A percentile compares a stretch with the other conserved stretches of the same genome.
These are phyloP conservation scores for Apaloderma vittatum DNA, from an alignment of 2,113 vertebrate genomes.

Conservation along the genomic window DNA sequence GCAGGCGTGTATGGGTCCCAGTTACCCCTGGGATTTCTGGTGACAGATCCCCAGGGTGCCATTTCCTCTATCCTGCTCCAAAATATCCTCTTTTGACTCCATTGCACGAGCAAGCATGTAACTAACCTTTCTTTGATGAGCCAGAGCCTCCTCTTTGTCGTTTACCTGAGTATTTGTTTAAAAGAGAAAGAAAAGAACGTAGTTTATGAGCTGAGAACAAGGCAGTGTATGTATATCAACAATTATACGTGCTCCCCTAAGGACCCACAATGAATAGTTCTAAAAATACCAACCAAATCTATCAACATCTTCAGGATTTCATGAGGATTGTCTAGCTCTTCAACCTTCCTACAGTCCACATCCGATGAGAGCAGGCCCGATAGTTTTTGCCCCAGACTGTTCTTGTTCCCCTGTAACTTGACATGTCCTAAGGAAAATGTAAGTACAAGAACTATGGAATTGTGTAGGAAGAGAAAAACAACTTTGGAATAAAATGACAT, in stretches of 20 bases:
- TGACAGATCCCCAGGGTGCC: fast-evolving
- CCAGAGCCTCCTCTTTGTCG: conserved; percentile 93
- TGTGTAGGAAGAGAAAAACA: neutral
- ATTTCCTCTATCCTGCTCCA: neutral
- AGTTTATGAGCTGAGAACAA: neutral
- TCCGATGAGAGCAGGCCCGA: conserved; percentile 77
- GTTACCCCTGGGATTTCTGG: neutral
- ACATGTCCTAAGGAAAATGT: conserved; percentile 14
- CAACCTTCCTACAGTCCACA: conserved; percentile 62
- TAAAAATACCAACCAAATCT: conserved; percentile 86
- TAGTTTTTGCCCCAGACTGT: conserved; percentile 79
- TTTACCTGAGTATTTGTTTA: conserved; percentile 79
- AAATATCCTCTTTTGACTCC: conserved; percentile 79
- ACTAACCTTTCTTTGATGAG: conserved; percentile 95
- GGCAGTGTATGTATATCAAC: neutral
- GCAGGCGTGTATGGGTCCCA: neutral
- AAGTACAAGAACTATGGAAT: neutral
- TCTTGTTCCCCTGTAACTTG: conserved; percentile 37
- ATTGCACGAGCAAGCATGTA: conserved; percentile 89
- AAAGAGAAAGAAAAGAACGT: neutral
- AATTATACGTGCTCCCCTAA: neutral
- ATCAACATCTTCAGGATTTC: conserved; percentile 84
- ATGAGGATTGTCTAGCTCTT: conserved; percentile 74
- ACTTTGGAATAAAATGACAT: neutral
- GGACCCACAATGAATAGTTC: fast-evolving